Base-by-base conservation (phyloP, 2,888 invertebrate genomes). In the Netelia fuscicornis region DNA sequence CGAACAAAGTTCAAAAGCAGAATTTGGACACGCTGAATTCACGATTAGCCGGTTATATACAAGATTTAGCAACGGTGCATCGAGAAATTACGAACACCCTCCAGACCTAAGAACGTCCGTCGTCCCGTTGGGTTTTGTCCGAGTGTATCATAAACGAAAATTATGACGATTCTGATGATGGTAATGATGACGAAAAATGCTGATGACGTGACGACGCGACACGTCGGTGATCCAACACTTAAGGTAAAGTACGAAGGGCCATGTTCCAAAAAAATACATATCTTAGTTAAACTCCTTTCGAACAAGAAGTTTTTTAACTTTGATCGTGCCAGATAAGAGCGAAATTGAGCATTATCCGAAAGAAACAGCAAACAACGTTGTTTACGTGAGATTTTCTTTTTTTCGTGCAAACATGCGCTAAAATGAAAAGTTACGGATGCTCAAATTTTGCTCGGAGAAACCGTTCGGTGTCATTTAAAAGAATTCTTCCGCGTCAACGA, bases 21-120 rank as follows among this genome's bases (percentile, higher is more conserved):
- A 97, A 97, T 87, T 95, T 98, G 89, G 96, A 97, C 90, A 97
- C 97, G 54, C 94, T 98, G 89, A 98, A 97, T 94, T 96, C 97
- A 90, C 98, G 98, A 94, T 95, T 98, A 91, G 97, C 97, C 76
- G 94, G 96, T 82, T 96, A 97, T 91, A 96, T 98, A 85, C 97
- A 97, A 91, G 97, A 97, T 93, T 95, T 98, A 94, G 97, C 96
- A 87, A 96, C 96, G 87, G 96, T 97, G 94, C 97, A 97, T 95
- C 96, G 97, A 94, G 98, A 98, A 95, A 96, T 97, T 90, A 96
- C 96, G 91, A 96, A 96, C n/a, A 97, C 97, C 83, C 92, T 97
- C 94, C 97, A 97, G 93, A 97, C 97, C 95, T 96, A 96, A 96
- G 90, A 80, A 56, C 72, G 48, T 58, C 62, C 37, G 44, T 67